Percentiles rank a stretch among this genome's conserved stretches.
Evolutionary conservation across 2,888 invertebrate species (phyloP).

Genomic region (Tricholauxania praeusta): DNA sequence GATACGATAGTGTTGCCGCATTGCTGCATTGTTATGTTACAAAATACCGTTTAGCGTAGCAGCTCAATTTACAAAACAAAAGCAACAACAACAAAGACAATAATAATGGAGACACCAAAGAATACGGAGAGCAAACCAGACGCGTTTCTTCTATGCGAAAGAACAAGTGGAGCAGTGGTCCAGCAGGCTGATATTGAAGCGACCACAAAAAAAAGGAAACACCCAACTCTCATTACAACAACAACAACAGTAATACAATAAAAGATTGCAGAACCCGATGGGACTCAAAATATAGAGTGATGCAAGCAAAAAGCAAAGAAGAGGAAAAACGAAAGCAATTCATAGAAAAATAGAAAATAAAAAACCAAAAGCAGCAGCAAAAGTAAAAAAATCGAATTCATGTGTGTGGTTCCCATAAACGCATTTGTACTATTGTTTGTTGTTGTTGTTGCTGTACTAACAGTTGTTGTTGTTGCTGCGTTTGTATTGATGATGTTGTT

Average conservation of each 20-base stretch:
- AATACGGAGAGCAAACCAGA: slow-evolving; percentile 22
- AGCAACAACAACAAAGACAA: slow-evolving; percentile 15
- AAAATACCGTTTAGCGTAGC: slow-evolving; percentile 39
- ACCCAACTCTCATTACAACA: no score
- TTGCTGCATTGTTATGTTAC: slow-evolving; percentile 34
- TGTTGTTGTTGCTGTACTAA: slow-evolving; percentile 45
- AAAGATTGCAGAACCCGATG: no score
- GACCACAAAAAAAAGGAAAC: no score
- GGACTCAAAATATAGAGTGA: no score
- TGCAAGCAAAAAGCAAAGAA: no score
- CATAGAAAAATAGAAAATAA: slow-evolving; percentile 8
- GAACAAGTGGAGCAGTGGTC: no score
- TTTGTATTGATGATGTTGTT: no score
- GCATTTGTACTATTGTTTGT: slow-evolving; percentile 45
- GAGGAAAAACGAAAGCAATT: neutral
- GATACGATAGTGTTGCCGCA: slow-evolving; percentile 18
- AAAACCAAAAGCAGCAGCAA: slow-evolving; percentile 20
- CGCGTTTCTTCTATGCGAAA: no score
- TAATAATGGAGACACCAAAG: slow-evolving; percentile 40
- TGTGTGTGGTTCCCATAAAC: slow-evolving; percentile 49
- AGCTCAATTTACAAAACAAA: slow-evolving; percentile 42
- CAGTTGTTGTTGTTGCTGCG: slow-evolving; percentile 11
- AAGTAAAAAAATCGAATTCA: slow-evolving; percentile 44
- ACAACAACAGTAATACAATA: no score
- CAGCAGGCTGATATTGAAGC: no score